Percentiles rank a stretch among this genome's conserved stretches.
Conservation (phyloP, 2,797 vertebrate species). For the Melanotaenia nigrans region DNA sequence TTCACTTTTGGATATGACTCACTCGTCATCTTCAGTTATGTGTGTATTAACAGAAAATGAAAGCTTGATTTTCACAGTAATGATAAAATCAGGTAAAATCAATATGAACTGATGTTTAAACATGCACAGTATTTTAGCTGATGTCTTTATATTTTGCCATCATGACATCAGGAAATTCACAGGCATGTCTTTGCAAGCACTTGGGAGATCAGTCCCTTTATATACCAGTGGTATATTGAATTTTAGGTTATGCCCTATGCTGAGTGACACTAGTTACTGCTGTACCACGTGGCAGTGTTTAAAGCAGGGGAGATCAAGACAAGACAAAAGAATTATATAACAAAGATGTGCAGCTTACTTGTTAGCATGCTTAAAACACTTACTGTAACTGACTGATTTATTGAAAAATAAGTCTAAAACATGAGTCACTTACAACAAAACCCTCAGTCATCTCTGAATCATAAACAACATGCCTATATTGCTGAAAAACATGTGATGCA, state of each 20-base stretch:
- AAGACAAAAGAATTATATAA: too few relatives aligned
- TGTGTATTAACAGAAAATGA: too few relatives aligned
- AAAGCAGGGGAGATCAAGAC: too few relatives aligned
- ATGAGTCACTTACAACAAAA: neutral
- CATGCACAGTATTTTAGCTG: neutral
- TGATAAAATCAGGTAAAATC: too few relatives aligned
- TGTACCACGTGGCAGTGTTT: too few relatives aligned
- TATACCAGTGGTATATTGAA: neutral
- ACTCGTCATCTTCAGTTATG: too few relatives aligned
- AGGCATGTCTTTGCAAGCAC: neutral
- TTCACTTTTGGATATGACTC: too few relatives aligned
- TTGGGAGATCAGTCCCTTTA: neutral
- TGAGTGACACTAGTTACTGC: neutral
- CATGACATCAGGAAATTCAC: neutral
- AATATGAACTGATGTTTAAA: too few relatives aligned
- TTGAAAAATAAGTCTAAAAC: neutral
- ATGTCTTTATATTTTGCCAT: neutral
- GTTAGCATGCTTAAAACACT: too few relatives aligned
- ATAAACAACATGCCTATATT: neutral
- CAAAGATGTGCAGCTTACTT: neutral
- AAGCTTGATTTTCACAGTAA: too few relatives aligned
- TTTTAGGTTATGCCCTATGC: too few relatives aligned
- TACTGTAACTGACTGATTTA: neutral
- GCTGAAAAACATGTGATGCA: neutral
- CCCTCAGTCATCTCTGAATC: neutral